These are phyloP conservation scores for Aphodius granarius DNA, from an alignment of 2,888 invertebrate genomes.

Conservation along the genomic window DNA sequence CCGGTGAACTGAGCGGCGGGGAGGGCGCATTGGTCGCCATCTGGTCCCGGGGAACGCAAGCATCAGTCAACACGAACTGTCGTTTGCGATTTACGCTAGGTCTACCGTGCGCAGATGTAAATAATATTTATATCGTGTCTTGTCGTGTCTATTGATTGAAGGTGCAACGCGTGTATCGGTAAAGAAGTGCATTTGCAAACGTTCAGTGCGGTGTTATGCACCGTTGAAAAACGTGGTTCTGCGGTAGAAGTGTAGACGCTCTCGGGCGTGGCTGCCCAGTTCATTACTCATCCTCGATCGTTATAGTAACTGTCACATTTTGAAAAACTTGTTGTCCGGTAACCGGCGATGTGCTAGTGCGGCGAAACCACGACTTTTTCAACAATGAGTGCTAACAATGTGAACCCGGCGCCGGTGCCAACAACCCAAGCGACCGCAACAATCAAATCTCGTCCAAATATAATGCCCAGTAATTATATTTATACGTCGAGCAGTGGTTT, in stretches of 20 bases:
- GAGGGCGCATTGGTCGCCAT: slow-evolving; percentile 43
- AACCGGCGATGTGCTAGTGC: slow-evolving; percentile 26
- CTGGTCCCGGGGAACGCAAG: slow-evolving; percentile 37
- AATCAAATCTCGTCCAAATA: slow-evolving; percentile 54
- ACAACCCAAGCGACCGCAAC: slow-evolving; percentile 53
- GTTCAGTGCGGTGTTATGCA: background rate
- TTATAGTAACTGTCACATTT: slow-evolving; percentile 38
- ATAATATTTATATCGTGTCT: slow-evolving; percentile 19
- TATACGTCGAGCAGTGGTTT: slow-evolving; percentile 66
- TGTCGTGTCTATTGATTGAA: slow-evolving; percentile 23
- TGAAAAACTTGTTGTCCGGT: slow-evolving; percentile 31
- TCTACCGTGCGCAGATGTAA: slow-evolving; percentile 33
- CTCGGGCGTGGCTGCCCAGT: slow-evolving; percentile 53
- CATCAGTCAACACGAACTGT: slow-evolving; percentile 29
- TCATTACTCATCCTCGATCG: slow-evolving; percentile 49
- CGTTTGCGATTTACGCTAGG: slow-evolving; percentile 29
- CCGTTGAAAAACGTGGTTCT: background rate
- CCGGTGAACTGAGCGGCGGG: slow-evolving; percentile 13
- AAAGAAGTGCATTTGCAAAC: background rate
- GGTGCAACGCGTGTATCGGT: background rate
- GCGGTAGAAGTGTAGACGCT: slow-evolving; percentile 14
- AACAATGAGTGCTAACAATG: slow-evolving; percentile 53
- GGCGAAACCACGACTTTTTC: slow-evolving; percentile 10
- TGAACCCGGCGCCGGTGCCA: slow-evolving; percentile 44
- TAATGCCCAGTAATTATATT: slow-evolving; percentile 63